These are phyloP conservation scores for Caerostris darwini DNA, from an alignment of 1,140 invertebrate genomes.

Conservation along the genomic window DNA sequence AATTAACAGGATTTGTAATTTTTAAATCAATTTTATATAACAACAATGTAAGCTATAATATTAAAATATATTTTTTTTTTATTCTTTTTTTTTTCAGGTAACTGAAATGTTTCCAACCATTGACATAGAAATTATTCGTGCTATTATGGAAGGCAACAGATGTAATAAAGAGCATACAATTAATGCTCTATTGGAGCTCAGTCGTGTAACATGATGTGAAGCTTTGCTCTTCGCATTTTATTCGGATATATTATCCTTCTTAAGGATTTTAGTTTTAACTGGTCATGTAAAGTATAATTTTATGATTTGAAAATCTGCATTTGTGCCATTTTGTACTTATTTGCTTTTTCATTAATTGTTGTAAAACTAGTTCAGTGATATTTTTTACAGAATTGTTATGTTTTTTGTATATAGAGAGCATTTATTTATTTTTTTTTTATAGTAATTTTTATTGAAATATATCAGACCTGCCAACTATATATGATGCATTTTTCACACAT, in stretches of 20 bases:
- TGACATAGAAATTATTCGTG: conserved; percentile 94
- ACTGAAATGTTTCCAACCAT: conserved; percentile 98
- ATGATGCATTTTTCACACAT: too few relatives aligned
- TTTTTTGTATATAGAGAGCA: not conserved
- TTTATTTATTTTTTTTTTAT: not conserved
- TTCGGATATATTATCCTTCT: not conserved
- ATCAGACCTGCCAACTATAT: too few relatives aligned
- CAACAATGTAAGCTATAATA: not conserved
- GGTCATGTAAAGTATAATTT: conserved; percentile 38
- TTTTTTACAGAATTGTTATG: not conserved
- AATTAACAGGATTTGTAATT: not conserved
- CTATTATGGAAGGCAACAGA: conserved; percentile 92
- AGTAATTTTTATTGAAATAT: too few relatives aligned
- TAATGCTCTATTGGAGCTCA: conserved; percentile 94
- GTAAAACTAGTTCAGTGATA: not conserved
- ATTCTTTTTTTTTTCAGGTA: conserved; percentile 84
- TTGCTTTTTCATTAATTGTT: not conserved
- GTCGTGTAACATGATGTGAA: conserved; percentile 57
- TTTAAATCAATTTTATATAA: not conserved
- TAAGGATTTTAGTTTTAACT: conserved; percentile 9
- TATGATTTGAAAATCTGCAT: not conserved
- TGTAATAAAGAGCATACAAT: conserved; percentile 95
- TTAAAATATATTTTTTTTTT: not conserved
- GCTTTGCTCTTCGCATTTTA: not conserved
- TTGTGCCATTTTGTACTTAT: not conserved